Conservation (phyloP, 2,888 invertebrate genomes). For the Selenia dentaria region DNA sequence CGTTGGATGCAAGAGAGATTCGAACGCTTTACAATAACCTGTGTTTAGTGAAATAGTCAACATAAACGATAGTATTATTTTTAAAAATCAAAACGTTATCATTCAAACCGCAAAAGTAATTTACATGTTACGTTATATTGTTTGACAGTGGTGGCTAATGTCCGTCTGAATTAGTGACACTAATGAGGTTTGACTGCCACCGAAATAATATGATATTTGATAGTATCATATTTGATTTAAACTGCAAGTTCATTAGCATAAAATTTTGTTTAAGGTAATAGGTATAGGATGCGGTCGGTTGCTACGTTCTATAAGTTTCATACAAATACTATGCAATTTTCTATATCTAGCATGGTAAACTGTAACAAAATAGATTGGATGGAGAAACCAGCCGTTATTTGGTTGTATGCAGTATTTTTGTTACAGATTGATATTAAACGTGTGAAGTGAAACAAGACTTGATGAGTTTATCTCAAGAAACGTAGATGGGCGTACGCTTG, state of each 20-base stretch:
- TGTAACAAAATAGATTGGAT: no score
- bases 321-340: no score
- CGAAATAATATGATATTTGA: conserved; percentile 43
- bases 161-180: conserved; percentile 46
- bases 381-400: no score
- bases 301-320: no score
- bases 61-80: no score
- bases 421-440: background rate
- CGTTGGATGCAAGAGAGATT: background rate
- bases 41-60: no score
- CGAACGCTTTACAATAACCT: no score
- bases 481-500: conserved; percentile 62
- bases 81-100: conserved; percentile 8
- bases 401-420: background rate
- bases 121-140: conserved; percentile 28
- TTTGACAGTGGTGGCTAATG: conserved; percentile 37
- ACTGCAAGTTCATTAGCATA: conserved; percentile 25
- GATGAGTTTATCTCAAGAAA: conserved; percentile 45
- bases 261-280: background rate
- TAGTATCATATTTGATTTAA: conserved; percentile 37
- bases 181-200: conserved; percentile 51
- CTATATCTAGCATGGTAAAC: no score
- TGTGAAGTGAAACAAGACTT: background rate
- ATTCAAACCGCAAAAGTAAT: conserved; percentile 24
- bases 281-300: background rate